A percentile compares a stretch with the other conserved stretches of the same genome.
phyloP scores from a whole-genome alignment of 2,888 invertebrate species.

The Adelphocoris suturalis region DNA sequence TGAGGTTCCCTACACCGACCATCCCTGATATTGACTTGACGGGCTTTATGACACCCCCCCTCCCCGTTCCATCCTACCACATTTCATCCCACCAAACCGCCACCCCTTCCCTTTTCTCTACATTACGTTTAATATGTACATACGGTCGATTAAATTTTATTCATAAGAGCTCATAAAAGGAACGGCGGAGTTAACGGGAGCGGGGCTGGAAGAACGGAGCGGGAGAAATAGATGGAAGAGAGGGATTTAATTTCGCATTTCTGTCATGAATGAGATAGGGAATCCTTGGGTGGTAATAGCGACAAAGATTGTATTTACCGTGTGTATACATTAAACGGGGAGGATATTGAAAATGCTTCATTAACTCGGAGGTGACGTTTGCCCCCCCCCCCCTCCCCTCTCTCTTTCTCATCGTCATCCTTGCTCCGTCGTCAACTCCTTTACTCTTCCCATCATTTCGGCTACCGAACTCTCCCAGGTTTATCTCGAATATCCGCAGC shows the following conservation, averaged over 20 bases:
- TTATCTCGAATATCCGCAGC: not conserved
- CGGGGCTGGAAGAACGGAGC: slow-evolving; percentile 42
- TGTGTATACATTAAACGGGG: slow-evolving; percentile 71
- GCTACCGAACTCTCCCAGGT: slow-evolving; percentile 21
- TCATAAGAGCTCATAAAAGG: slow-evolving; percentile 74
- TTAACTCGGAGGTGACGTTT: slow-evolving; percentile 70
- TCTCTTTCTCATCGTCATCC: not conserved
- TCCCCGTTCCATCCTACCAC: not conserved
- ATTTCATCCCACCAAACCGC: slow-evolving; percentile 29
- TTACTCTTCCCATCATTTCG: slow-evolving; percentile 43
- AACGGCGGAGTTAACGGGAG: slow-evolving; percentile 48
- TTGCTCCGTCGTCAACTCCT: slow-evolving; percentile 45
- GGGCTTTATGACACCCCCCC: slow-evolving; percentile 47
- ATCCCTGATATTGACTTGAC: slow-evolving; percentile 62
- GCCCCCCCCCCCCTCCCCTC: not conserved
- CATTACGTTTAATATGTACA: slow-evolving; percentile 74
- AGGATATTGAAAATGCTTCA: slow-evolving; percentile 73
- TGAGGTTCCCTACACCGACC: slow-evolving; percentile 60
- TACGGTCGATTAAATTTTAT: slow-evolving; percentile 75
- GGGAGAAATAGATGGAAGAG: slow-evolving; percentile 67
- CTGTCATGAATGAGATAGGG: slow-evolving; percentile 72
- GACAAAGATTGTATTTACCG: slow-evolving; percentile 73
- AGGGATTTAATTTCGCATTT: slow-evolving; percentile 74
- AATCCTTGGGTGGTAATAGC: slow-evolving; percentile 72
- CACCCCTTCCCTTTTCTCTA: slow-evolving; percentile 68